phyloP scores from a whole-genome alignment of 2,888 invertebrate species.

The Aphodius sticticus region DNA sequence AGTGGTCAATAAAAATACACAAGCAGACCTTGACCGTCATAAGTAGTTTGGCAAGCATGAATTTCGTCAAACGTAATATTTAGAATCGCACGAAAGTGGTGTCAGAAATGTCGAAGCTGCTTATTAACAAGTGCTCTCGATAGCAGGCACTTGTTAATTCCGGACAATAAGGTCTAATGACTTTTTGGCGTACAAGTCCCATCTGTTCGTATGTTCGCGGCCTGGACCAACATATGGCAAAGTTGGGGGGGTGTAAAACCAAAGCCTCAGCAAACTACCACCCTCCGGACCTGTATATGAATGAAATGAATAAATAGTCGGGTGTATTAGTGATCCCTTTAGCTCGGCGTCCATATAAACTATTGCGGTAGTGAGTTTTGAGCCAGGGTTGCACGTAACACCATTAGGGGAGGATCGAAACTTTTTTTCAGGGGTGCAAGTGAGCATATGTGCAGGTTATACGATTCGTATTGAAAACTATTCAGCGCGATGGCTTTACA shows the following conservation, averaged over 20 bases:
- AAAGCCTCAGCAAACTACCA: conserved; percentile 34
- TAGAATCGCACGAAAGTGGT: neutral
- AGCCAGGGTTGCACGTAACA: conserved; percentile 34
- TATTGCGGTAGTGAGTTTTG: conserved; percentile 51
- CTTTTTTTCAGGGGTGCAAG: conserved; percentile 53
- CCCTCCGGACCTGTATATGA: conserved; percentile 53
- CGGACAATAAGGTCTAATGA: conserved; percentile 61
- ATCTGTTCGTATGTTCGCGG: conserved; percentile 61
- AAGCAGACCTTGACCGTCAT: too few relatives aligned
- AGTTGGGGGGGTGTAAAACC: conserved; percentile 49
- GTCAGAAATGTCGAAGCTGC: conserved; percentile 22
- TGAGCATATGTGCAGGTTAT: conserved; percentile 63
- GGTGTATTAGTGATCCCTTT: conserved; percentile 58
- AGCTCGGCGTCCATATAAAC: conserved; percentile 48
- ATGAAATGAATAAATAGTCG: conserved; percentile 60
- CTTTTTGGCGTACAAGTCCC: conserved; percentile 61
- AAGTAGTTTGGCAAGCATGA: too few relatives aligned
- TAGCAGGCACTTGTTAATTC: conserved; percentile 56
- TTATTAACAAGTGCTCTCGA: conserved; percentile 43
- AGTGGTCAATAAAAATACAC: too few relatives aligned
- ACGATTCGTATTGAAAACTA: conserved; percentile 61
- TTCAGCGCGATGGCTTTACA: conserved; percentile 55
- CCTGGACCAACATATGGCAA: conserved; percentile 60
- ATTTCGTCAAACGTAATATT: too few relatives aligned
- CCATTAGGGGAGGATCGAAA: conserved; percentile 44